These are phyloP conservation scores for Melikaiella ostensackeni DNA, from an alignment of 2,888 invertebrate genomes.

Conservation along the genomic window DNA sequence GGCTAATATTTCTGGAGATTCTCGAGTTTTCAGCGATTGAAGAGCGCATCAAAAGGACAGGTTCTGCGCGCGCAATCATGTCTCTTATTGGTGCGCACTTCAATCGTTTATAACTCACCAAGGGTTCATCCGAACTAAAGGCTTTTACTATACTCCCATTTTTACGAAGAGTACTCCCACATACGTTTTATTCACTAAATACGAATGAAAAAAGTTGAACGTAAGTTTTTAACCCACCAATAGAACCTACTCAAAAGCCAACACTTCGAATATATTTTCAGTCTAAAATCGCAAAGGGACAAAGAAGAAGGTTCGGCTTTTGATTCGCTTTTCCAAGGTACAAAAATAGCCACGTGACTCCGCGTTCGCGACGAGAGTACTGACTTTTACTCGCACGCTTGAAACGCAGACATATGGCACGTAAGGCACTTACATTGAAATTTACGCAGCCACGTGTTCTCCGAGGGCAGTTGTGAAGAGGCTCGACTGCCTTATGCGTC, in stretches of 20 bases:
- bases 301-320: constrained; percentile 17
- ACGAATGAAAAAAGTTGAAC: too few species aligned
- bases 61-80: too few species aligned
- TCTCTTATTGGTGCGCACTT: too few species aligned
- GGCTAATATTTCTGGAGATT: too few species aligned
- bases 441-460: constrained; percentile 51
- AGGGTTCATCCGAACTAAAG: too few species aligned
- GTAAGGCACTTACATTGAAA: constrained; percentile 45
- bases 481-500: constrained; percentile 27
- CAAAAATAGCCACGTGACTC: constrained; percentile 32
- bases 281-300: constrained; percentile 4
- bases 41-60: too few species aligned
- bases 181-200: too few species aligned
- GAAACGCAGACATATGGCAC: constrained; percentile 53
- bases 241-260: not conserved
- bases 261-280: not conserved
- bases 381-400: constrained; percentile 22
- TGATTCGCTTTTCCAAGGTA: constrained; percentile 29
- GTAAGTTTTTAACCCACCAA: not conserved
- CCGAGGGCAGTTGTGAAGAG: constrained; percentile 15
- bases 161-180: too few species aligned
- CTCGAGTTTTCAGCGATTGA: too few species aligned
- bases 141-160: too few species aligned
- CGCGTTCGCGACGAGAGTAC: not conserved
- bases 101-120: too few species aligned